These are phyloP conservation scores for Baryphthengus martii DNA, from an alignment of 2,113 vertebrate genomes.

Conservation along the genomic window DNA sequence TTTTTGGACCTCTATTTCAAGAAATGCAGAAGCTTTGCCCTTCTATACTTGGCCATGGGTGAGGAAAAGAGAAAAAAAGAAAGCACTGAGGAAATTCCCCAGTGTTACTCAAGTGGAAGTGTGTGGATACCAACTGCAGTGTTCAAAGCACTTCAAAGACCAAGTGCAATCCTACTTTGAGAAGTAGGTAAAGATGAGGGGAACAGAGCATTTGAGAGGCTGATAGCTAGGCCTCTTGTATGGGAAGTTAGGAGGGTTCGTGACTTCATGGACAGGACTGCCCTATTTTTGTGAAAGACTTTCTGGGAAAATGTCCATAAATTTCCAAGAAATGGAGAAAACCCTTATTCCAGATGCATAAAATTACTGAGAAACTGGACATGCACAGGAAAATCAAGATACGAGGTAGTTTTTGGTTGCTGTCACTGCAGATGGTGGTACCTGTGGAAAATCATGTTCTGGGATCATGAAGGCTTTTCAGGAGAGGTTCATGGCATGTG, in stretches of 20 bases:
- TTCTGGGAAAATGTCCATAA: not conserved
- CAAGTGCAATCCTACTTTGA: not conserved
- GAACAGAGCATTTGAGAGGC: not conserved
- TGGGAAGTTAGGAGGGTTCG: not conserved
- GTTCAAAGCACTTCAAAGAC: not conserved
- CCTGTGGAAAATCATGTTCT: not conserved
- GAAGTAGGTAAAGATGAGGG: not conserved
- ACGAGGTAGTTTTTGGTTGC: not conserved
- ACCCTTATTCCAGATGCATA: not conserved
- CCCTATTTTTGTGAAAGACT: not conserved
- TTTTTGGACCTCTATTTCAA: not conserved
- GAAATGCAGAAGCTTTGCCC: not conserved
- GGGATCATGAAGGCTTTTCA: not conserved
- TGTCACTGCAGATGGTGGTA: not conserved
- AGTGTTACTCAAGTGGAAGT: not conserved
- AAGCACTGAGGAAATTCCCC: not conserved
- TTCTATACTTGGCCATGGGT: not conserved
- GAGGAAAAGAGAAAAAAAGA: not conserved
- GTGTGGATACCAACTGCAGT: not conserved
- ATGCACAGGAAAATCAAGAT: not conserved
- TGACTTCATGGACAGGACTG: not conserved
- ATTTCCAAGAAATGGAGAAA: not conserved
- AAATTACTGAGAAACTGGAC: not conserved
- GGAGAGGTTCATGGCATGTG: not conserved
- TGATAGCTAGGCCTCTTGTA: not conserved